Conservation (phyloP, 1,140 invertebrate genomes). For the Cydia amplana region DNA sequence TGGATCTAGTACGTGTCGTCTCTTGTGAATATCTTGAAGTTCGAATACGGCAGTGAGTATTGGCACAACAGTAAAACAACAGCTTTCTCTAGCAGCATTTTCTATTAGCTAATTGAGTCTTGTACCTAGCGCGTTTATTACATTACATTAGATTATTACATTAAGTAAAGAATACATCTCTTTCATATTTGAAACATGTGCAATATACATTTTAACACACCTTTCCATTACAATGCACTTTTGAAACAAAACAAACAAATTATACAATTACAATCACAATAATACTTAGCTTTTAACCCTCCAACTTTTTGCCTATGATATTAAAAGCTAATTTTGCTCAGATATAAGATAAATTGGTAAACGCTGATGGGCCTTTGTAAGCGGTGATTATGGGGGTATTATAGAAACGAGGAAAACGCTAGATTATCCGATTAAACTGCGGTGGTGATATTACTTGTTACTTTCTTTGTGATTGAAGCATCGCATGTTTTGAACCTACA, state of each 20-base stretch:
- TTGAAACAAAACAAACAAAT: constrained; percentile 18
- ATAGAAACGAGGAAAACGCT: constrained; percentile 36
- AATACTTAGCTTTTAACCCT: not conserved
- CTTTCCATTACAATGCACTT: constrained; percentile 1
- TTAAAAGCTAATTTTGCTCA: not conserved
- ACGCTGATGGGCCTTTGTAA: constrained; percentile 1
- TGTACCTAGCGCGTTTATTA: no score
- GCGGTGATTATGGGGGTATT: constrained; percentile 5
- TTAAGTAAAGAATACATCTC: no score
- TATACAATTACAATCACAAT: constrained; percentile 23
- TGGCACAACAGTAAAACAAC: no score
- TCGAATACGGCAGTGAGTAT: no score
- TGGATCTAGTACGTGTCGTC: no score
- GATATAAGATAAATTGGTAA: not conserved
- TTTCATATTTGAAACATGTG: no score
- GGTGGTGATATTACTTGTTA: constrained; percentile 47
- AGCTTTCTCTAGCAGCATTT: no score
- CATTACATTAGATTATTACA: no score
- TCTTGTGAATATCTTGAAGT: no score
- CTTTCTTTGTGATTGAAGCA: constrained; percentile 50
- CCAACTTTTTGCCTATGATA: not conserved
- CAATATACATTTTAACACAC: no score
- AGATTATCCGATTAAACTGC: constrained; percentile 39
- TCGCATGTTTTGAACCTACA: constrained; percentile 36
- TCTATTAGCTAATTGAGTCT: no score